Percentiles rank a stretch among this genome's conserved stretches.
Evolutionary conservation across 2,888 invertebrate genomes (phyloP).

Genomic region (Drosophila emarginata): DNA sequence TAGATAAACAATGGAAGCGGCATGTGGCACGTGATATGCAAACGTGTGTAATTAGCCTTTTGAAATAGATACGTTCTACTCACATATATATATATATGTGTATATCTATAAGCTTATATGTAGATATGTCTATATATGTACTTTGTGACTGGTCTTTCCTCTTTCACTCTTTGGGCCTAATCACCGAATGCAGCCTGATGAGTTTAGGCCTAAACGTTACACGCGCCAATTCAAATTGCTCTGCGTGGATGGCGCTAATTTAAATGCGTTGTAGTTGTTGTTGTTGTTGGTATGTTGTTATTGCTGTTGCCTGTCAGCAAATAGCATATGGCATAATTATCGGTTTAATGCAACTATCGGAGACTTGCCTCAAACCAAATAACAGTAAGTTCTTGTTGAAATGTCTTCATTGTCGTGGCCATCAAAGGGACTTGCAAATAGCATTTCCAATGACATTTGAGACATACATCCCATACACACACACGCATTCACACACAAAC

Average conservation of each 20-base stretch:
- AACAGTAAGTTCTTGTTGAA: constrained; percentile 46
- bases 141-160: background rate
- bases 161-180: constrained; percentile 37
- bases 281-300: constrained; percentile 2
- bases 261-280: constrained; percentile 26
- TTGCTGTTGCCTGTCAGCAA: constrained; percentile 45
- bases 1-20: constrained; percentile 44
- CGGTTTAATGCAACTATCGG: constrained; percentile 50
- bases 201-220: constrained; percentile 42
- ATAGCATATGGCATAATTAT: constrained; percentile 66
- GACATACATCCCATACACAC: constrained; percentile 14
- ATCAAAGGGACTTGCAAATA: constrained; percentile 75
- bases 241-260: constrained; percentile 47
- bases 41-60: constrained; percentile 69
- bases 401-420: constrained; percentile 61
- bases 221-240: constrained; percentile 47
- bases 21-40: constrained; percentile 63
- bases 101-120: background rate
- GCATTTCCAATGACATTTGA: constrained; percentile 63
- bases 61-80: constrained; percentile 43
- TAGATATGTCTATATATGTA: background rate
- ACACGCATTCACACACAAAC: background rate
- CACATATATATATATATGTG: background rate
- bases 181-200: constrained; percentile 60
- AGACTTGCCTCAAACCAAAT: constrained; percentile 9